Base-by-base conservation (phyloP, 2,113 vertebrate genomes). In the Poecilia latipinna region DNA sequence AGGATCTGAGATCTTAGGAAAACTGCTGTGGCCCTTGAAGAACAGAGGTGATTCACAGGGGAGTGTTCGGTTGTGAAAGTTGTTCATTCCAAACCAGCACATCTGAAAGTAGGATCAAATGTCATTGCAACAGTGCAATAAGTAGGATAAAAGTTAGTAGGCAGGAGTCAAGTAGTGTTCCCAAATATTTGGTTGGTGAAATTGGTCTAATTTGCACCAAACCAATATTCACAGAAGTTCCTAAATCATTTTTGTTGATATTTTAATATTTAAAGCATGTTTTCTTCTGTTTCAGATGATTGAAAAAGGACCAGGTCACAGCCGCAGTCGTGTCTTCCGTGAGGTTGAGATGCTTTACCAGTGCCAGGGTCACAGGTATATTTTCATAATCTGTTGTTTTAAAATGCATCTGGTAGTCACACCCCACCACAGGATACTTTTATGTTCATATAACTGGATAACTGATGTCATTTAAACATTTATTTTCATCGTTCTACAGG, bases 341-440 rank as follows among this genome's bases (percentile, higher is more conserved):
- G 98, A 99, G 90, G 98, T 99, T 86, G 98, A 99, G 93, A 99
- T 97, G 97, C 94, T 99, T n/a, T 99, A 99, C 62, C 98, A 99
- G 93, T 99, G 98, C 92, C 98, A 99, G 94, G 98, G 98, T n/a
- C 98, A 99, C 93, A 96, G 98, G 98, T 99, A 94, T 63, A 12
- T 64, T 62, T 0, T 15, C 28, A 35, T 12, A 33, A 37, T 65
- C 10, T 11, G 13, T 6, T 60, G 69, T 31, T 29, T 19, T 10
- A 29, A 62, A 62, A 63, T 17, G 15, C 12, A 8, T 22, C 32
- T 32, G 29, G 15, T 15, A 26, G 61, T 32, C 61, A 63, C 32
- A 8, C 12, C 29, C 29, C 28, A 31, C 29, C 28, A 19, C 61
- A 31, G 62, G 22, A 35, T 6, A 17, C 8, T 1, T 62, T 31